A percentile compares a stretch with the other conserved stretches of the same genome.
Conservation (phyloP, 2,888 invertebrate genomes). For the Onchidella celtica region DNA sequence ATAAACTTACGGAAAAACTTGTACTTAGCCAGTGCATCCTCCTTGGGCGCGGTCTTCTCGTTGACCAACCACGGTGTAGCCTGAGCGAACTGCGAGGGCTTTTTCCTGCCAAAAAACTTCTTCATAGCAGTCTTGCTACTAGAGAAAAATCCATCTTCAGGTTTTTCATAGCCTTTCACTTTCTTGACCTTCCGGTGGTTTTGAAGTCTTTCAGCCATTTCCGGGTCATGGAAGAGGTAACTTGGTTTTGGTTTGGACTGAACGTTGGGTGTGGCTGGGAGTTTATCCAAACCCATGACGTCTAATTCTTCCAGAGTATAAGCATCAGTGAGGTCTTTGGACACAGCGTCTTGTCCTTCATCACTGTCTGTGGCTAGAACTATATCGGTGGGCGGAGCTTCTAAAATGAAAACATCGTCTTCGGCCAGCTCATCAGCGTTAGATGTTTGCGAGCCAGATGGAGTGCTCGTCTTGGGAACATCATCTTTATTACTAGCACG, state of each 20-base stretch:
- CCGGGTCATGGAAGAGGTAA: conserved; percentile 37
- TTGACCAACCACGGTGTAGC: conserved; percentile 30
- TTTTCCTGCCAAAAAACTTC: background rate
- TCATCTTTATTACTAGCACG: too few relatives aligned
- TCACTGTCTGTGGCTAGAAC: too few relatives aligned
- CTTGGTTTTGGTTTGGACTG: conserved; percentile 20
- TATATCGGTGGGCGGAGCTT: too few relatives aligned
- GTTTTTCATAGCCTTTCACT: conserved; percentile 25
- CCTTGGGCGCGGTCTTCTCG: conserved; percentile 28
- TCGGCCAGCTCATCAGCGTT: too few relatives aligned
- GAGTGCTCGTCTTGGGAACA: too few relatives aligned
- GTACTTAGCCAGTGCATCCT: conserved; percentile 52
- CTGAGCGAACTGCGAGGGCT: conserved; percentile 24
- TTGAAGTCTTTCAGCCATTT: conserved; percentile 20
- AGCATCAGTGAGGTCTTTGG: background rate
- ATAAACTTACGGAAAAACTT: conserved; percentile 58
- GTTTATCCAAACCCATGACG: background rate
- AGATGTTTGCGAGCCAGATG: too few relatives aligned
- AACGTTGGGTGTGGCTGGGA: background rate
- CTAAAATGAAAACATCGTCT: too few relatives aligned
- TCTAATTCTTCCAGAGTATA: background rate
- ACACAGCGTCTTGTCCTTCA: background rate
- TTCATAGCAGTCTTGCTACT: conserved; percentile 16
- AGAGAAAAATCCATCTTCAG: conserved; percentile 20
- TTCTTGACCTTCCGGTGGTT: conserved; percentile 6